Evolutionary conservation across 2,113 vertebrate species (phyloP).

Genomic region (Okapia johnstoni): DNA sequence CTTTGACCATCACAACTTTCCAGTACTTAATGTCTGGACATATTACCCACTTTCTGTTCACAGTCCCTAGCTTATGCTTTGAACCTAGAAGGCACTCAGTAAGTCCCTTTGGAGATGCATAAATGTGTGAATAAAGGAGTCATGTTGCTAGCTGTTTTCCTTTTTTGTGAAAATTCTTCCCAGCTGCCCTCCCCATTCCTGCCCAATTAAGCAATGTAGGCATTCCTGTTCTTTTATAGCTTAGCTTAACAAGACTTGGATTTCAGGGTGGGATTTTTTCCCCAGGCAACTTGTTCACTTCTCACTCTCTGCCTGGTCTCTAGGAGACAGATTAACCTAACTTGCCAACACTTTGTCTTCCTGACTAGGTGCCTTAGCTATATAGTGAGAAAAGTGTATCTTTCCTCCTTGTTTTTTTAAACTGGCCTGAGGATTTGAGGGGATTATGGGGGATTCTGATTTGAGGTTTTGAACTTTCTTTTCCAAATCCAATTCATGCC

Average conservation of each 20-base stretch:
- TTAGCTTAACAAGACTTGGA: neutral
- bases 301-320: neutral
- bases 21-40: neutral
- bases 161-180: neutral
- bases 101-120: neutral
- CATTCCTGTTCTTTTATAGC: neutral
- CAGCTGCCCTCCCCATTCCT: neutral
- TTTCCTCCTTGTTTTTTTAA: neutral
- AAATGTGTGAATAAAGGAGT: neutral
- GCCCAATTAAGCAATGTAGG: neutral
- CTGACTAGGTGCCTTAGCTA: neutral
- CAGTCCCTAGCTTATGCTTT: neutral
- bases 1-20: neutral
- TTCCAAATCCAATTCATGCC: neutral
- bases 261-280: slow-evolving; percentile 8
- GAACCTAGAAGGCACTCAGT: neutral
- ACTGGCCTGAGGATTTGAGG: neutral
- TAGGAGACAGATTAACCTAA: neutral
- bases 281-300: neutral
- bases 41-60: neutral
- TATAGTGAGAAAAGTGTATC: neutral
- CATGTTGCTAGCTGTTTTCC: neutral
- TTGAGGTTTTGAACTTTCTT: neutral
- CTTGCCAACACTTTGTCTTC: neutral
- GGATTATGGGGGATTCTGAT: neutral